phyloP scores from a whole-genome alignment of 2,888 invertebrate species.

The Sinotaia quadrata region DNA sequence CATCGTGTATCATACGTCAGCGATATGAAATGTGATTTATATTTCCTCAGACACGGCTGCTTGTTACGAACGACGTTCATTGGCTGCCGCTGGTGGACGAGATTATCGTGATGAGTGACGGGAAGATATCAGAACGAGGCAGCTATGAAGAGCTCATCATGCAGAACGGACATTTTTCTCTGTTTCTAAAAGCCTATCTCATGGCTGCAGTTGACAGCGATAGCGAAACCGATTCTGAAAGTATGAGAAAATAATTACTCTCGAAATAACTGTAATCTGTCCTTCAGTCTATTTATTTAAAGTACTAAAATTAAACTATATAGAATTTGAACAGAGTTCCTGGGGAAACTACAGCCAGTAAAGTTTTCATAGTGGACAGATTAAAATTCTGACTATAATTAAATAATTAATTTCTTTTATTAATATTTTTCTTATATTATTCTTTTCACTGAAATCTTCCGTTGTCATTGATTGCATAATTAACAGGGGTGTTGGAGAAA shows the following conservation, averaged over 20 bases:
- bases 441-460: too few species aligned
- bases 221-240: slow-evolving; percentile 28
- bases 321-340: too few species aligned
- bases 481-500: too few species aligned
- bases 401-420: too few species aligned
- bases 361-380: too few species aligned
- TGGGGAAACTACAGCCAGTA: too few species aligned
- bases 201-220: slow-evolving; percentile 11
- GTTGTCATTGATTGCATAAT: too few species aligned
- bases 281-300: too few species aligned
- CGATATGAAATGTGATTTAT: not conserved
- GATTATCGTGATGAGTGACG: slow-evolving; percentile 32
- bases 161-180: slow-evolving; percentile 34
- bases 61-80: slow-evolving; percentile 34
- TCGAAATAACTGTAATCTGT: not conserved
- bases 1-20: too few species aligned
- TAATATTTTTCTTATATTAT: too few species aligned
- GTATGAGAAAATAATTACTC: slow-evolving; percentile 9
- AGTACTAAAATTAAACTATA: too few species aligned
- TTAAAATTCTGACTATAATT: too few species aligned
- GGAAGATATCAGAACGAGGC: slow-evolving; percentile 32
- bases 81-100: slow-evolving; percentile 35
- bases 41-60: slow-evolving; percentile 16
- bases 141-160: slow-evolving; percentile 32
- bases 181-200: slow-evolving; percentile 31